Evolutionary conservation across 2,797 vertebrate species (phyloP).

Genomic region (Acipenser transmontanus): DNA sequence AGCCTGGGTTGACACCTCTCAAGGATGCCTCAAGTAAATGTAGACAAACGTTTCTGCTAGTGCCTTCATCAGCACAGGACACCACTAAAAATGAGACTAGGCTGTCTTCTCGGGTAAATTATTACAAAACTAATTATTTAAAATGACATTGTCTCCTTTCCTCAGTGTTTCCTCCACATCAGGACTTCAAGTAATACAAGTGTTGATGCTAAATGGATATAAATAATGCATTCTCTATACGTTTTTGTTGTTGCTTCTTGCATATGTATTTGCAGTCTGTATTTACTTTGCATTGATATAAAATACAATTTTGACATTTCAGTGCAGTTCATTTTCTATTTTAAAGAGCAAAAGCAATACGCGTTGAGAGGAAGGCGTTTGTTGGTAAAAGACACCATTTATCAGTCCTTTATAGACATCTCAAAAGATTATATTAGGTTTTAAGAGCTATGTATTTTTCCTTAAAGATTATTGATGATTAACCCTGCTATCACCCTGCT

Average conservation of each 20-base stretch:
- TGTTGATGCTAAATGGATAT: slow-evolving; percentile 11
- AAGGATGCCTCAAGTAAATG: no score
- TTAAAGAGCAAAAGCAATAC: no score
- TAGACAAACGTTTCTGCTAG: no score
- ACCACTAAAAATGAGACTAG: not conserved
- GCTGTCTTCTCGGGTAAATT: slow-evolving; percentile 2
- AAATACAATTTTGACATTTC: not conserved
- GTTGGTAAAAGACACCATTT: no score
- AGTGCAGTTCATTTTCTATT: no score
- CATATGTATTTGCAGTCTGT: not conserved
- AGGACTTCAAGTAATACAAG: slow-evolving; percentile 14
- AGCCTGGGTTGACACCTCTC: no score
- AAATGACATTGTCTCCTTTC: slow-evolving; percentile 17
- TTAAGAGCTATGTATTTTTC: no score
- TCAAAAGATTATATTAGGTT: no score
- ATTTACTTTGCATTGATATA: slow-evolving; percentile 7
- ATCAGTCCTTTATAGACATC: no score
- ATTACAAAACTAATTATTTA: slow-evolving; percentile 15
- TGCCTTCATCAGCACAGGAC: not conserved
- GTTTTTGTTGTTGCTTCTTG: slow-evolving; percentile 7
- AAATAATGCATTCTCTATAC: slow-evolving; percentile 5
- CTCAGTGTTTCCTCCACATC: slow-evolving; percentile 7
- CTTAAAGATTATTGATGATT: no score
- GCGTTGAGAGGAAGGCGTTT: no score
- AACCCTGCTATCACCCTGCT: no score